Base-by-base conservation (phyloP, 2,797 vertebrate genomes). In the Harpagifer antarcticus region DNA sequence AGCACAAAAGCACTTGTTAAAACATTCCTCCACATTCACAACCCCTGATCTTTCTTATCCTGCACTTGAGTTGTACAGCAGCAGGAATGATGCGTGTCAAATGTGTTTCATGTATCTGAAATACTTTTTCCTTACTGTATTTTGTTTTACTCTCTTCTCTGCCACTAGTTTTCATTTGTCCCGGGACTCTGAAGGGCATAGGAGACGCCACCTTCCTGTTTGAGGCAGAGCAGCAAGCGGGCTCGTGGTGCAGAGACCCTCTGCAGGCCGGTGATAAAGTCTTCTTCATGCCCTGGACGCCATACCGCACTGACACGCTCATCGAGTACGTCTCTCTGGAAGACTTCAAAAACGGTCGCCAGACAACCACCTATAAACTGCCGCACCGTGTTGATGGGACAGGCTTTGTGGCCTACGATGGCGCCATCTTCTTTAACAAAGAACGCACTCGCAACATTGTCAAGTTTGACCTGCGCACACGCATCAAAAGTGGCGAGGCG, bases 271-370 rank as follows among this genome's bases (percentile, higher is more conserved):
- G 96, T 68, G 98, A 99, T 94, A 99, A 99, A 93, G 97, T 99
- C 87, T 99, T 99, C 95, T 99, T 98, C 93, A 99, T 99, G 98
- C 98, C 98, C 11, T 99, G 98, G 98, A 99, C 98, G 31, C 98
- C 98, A 0, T 99, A 99, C 84, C 98, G 98, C 88, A 99, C 98
- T 0, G 98, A 99, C 93, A 99, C 95, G 12, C 95, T 99, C 80
- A 97, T 98, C 64, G 98, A 99, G 82, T 99, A 96, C 3, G 95
- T 97, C 79, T 99, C 98, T 4, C 87, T 99, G 72, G 98, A 98
- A 86, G 98, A 99, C 88, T 97, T 99, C 90, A 96, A 97, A 86
- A 97, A 92, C 0, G 95, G 95, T 23, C 97, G 97, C 55, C 98
- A 97, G 90, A 98, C 96, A 31, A 98, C 97, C 1, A 98, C 96